A percentile compares a stretch with the other conserved stretches of the same genome.
Evolutionary conservation across 2,113 vertebrate genomes (phyloP).

Genomic region (Oreamnos americanus): DNA sequence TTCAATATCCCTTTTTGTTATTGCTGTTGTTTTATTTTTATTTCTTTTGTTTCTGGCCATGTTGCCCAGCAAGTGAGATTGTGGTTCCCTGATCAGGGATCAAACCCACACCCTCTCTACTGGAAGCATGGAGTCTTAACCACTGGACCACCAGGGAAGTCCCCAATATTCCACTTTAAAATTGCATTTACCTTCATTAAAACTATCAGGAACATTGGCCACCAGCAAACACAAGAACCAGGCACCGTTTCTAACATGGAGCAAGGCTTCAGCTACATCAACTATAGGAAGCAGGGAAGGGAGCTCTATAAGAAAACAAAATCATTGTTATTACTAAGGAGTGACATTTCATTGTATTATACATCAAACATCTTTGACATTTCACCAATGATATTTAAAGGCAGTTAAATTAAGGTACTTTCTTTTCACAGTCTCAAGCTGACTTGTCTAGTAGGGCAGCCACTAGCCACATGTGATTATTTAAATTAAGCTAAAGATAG

Average conservation of each 20-base stretch:
- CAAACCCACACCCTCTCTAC: background rate
- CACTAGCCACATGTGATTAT: background rate
- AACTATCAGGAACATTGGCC: constrained; percentile 98
- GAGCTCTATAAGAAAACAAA: constrained; percentile 83
- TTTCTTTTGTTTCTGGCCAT: background rate
- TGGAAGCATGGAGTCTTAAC: background rate
- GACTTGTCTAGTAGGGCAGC: background rate
- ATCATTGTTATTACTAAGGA: background rate
- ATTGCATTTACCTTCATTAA: constrained; percentile 91
- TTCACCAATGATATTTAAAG: background rate
- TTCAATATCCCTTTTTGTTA: background rate
- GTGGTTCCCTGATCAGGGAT: background rate
- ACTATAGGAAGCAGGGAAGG: constrained; percentile 94
- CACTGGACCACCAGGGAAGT: background rate
- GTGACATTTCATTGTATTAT: background rate
- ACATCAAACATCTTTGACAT: background rate
- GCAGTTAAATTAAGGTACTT: background rate
- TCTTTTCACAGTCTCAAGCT: background rate
- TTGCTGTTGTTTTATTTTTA: background rate
- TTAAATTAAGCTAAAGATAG: constrained; percentile 8
- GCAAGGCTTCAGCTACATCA: constrained; percentile 94
- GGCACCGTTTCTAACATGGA: constrained; percentile 95
- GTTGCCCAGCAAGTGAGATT: background rate
- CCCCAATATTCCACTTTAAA: constrained; percentile 3
- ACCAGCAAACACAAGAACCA: constrained; percentile 99